Conservation (phyloP, 2,113 vertebrate species). For the Triplophysa dalaica region DNA sequence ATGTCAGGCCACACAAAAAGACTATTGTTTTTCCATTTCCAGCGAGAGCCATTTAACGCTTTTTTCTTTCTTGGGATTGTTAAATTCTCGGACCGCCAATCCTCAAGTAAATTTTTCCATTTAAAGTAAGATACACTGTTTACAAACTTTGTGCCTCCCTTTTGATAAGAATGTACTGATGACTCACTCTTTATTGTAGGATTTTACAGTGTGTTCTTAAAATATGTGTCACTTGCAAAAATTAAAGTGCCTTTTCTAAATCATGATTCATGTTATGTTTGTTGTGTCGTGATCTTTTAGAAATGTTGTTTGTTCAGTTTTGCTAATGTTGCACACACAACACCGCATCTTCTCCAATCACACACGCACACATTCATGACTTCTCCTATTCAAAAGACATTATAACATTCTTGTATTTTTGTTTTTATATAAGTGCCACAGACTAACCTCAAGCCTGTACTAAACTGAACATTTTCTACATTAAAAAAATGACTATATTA, state of each 20-base stretch:
- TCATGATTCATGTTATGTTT: conserved; percentile 14
- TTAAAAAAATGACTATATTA: too few species aligned
- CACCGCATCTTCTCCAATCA: background rate
- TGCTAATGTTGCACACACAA: background rate
- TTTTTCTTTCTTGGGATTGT: conserved; percentile 40
- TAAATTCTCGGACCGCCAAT: conserved; percentile 39
- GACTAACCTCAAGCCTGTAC: too few species aligned
- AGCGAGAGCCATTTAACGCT: background rate
- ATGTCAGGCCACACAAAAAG: conserved; percentile 41
- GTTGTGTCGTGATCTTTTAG: conserved; percentile 7
- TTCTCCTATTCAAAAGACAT: too few species aligned
- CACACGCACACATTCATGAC: background rate
- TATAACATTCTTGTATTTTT: background rate
- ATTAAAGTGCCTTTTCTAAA: conserved; percentile 52
- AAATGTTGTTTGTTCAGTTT: conserved; percentile 23
- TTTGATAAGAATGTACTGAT: conserved; percentile 50
- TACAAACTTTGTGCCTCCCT: conserved; percentile 43
- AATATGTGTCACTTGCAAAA: conserved; percentile 44
- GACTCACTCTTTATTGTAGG: conserved; percentile 13
- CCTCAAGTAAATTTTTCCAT: conserved; percentile 31
- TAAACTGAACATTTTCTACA: too few species aligned
- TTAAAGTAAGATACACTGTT: conserved; percentile 52
- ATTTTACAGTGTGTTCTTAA: conserved; percentile 41
- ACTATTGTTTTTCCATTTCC: conserved; percentile 43
- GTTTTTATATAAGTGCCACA: background rate